Conservation (phyloP, 2,113 vertebrate genomes). For the Chionodraco myersi region DNA sequence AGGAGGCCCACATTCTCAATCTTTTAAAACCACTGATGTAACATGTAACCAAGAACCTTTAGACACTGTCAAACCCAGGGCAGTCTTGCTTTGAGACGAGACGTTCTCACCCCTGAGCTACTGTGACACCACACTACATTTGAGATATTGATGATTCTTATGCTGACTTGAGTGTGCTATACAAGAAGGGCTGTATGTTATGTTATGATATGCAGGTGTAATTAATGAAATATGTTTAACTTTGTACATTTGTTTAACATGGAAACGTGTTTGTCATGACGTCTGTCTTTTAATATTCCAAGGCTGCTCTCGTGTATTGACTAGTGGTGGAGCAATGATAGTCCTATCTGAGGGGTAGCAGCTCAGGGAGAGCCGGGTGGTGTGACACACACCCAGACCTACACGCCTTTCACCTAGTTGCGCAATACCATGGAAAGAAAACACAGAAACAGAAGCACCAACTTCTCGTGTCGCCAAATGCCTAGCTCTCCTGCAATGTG, state of each 20-base stretch:
- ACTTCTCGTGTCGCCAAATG: background rate
- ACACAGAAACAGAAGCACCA: background rate
- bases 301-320: background rate
- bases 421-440: constrained; percentile 7
- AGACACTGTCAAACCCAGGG: background rate
- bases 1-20: too few relatives aligned
- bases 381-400: constrained; percentile 30
- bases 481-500: background rate
- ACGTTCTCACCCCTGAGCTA: background rate
- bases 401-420: constrained; percentile 22
- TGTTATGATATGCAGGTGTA: background rate
- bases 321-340: constrained; percentile 51
- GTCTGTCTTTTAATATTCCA: background rate
- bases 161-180: background rate
- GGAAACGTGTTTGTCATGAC: background rate
- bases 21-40: background rate
- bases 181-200: background rate
- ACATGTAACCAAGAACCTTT: background rate
- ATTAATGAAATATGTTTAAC: background rate
- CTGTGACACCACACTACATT: background rate
- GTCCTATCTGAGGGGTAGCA: constrained; percentile 67
- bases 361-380: constrained; percentile 14
- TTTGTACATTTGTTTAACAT: background rate
- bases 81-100: background rate
- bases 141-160: background rate